These are phyloP conservation scores for Circaetus gallicus DNA, from an alignment of 2,113 vertebrate species.

Conservation along the genomic window DNA sequence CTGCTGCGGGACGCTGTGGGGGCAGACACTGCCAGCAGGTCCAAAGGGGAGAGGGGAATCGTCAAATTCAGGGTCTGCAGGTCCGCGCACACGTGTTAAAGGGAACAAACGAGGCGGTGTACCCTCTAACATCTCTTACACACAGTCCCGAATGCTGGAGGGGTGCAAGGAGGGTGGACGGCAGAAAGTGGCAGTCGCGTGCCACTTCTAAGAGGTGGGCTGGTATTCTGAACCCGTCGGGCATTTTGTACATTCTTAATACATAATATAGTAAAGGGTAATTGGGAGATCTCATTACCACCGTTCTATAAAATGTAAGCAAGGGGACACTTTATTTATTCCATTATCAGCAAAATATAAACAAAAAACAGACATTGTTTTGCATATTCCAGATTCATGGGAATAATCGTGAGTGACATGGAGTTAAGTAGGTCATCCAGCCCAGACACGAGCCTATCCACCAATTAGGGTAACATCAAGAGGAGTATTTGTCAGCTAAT, in stretches of 20 bases:
- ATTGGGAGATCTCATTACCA: neutral
- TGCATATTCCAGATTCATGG: neutral
- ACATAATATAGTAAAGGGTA: neutral
- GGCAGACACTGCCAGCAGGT: neutral
- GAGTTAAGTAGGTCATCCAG: neutral
- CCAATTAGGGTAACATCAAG: neutral
- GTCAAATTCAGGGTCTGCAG: neutral
- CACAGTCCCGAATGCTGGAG: neutral
- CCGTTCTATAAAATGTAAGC: neutral
- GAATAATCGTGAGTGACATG: neutral
- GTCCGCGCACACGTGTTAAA: accelerated
- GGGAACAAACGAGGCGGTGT: neutral
- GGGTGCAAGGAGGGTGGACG: accelerated
- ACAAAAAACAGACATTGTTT: neutral
- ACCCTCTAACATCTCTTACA: neutral
- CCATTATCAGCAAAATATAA: neutral
- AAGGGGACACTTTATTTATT: neutral
- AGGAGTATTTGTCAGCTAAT: neutral
- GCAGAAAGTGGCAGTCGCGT: neutral
- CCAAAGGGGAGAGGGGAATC: neutral
- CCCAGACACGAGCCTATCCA: neutral
- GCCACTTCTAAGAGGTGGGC: neutral
- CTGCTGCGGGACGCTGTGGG: accelerated
- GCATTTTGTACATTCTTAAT: neutral
- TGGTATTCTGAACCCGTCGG: accelerated